Evolutionary conservation across 2,888 invertebrate genomes (phyloP).

Genomic region (Frankliniella fusca): DNA sequence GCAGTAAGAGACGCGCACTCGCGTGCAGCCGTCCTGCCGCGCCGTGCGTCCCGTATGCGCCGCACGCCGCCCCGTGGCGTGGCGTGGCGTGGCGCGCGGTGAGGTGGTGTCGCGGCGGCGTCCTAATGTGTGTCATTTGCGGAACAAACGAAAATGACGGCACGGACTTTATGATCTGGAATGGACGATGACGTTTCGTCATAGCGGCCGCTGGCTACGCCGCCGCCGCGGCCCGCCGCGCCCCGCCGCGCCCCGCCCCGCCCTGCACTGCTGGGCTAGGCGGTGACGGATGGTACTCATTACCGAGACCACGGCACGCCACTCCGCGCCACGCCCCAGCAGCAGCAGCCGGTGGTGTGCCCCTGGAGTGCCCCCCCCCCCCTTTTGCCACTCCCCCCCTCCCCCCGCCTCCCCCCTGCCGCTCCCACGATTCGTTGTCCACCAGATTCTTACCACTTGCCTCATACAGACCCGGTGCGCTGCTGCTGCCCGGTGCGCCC

Average conservation of each 20-base stretch:
- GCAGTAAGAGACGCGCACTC: no score
- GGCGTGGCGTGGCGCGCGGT: background rate
- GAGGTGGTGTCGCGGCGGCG: background rate
- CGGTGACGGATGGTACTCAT: slow-evolving; percentile 17
- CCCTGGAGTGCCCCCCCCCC: background rate
- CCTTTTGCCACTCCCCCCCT: background rate
- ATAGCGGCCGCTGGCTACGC: background rate
- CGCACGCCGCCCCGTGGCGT: background rate
- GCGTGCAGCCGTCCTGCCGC: no score
- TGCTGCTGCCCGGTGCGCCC: background rate
- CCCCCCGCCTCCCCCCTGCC: background rate
- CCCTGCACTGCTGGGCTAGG: background rate
- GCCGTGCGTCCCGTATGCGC: background rate
- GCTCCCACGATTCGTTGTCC: background rate
- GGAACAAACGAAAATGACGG: slow-evolving; percentile 24
- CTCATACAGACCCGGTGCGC: background rate
- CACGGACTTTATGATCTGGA: background rate
- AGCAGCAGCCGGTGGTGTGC: no score
- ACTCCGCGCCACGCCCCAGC: background rate
- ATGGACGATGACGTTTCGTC: slow-evolving; percentile 6
- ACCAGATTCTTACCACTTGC: background rate
- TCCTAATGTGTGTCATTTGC: slow-evolving; percentile 2
- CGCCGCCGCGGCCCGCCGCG: background rate
- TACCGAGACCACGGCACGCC: background rate
- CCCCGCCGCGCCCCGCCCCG: background rate